Base-by-base conservation (phyloP, 2,113 vertebrate species). In the Paramisgurnus dabryanus region DNA sequence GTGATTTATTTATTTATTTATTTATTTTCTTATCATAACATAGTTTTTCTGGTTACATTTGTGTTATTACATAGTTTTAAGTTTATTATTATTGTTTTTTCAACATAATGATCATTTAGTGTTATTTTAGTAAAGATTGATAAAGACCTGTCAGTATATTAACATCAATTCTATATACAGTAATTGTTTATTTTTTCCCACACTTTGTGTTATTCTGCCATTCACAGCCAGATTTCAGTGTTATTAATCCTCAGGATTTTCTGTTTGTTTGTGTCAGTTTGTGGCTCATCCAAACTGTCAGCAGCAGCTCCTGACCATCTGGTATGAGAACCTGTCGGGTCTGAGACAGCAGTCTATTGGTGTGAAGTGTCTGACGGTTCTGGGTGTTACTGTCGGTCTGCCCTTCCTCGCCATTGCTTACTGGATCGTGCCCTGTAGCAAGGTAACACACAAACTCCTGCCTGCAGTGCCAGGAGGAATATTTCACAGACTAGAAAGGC, bases 201-300 rank as follows among this genome's bases (percentile, higher is more conserved):
- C 22, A 22, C 22, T 22, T 22, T 22, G 22, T 22, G 22, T 22
- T 22, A 22, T 22, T 22, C 22, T 22, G 22, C 22, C 22, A 22
- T 22, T 22, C 22, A 22, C 22, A 22, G 22, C 22, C 22, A 22
- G 22, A 22, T 22, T 22, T 22, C 22, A 34, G 27, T 3, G 27
- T 34, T 34, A 34, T 34, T 61, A 8, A 57, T 60, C 41, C 5
- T 57, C 12, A 74, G 12, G n/a, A n/a, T 72, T 57, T 55, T 17
- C 76, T n/a, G 11, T 90, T 82, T 88, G 76, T 82, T 5, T n/a
- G 89, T 89, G 67, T 83, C 77, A 99, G 97, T 99, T 99, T 47
- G 97, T 99, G 50, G 97, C 97, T 81, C 97, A 99, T 89, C 97
- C 97, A 60, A 98, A 99, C 92, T 99, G 97, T 91, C 97, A 99